Evolutionary conservation across 2,113 vertebrate species (phyloP).

Genomic region (Albula goreensis): DNA sequence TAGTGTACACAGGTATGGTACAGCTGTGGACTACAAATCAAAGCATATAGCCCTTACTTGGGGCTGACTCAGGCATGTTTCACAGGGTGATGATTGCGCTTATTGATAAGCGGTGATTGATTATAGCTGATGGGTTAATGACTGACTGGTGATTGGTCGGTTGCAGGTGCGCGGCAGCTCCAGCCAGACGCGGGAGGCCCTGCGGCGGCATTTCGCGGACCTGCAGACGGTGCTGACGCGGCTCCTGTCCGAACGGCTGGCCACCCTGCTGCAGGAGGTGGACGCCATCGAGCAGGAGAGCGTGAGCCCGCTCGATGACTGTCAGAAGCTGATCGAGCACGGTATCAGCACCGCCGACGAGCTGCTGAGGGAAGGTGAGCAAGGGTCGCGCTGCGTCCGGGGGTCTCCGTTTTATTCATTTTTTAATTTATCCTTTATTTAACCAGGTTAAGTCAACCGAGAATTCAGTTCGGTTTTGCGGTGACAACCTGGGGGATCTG

Average conservation of each 20-base stretch:
- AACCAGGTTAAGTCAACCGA: no score
- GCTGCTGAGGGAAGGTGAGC: slow-evolving; percentile 77
- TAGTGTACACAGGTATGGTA: no score
- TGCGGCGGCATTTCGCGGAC: slow-evolving; percentile 79
- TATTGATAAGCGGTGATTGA: not conserved
- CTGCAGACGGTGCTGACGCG: slow-evolving; percentile 74
- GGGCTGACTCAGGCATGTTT: no score
- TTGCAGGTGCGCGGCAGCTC: slow-evolving; percentile 80
- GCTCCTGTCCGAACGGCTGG: slow-evolving; percentile 75
- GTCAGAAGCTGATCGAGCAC: slow-evolving; percentile 84
- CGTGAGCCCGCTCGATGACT: slow-evolving; percentile 82
- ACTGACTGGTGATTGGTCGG: not conserved
- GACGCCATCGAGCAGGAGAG: slow-evolving; percentile 79
- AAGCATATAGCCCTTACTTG: no score
- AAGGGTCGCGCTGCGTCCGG: not conserved
- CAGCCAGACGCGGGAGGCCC: slow-evolving; percentile 73
- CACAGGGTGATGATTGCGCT: not conserved
- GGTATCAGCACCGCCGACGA: slow-evolving; percentile 77
- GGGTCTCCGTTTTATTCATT: no score
- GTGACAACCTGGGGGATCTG: no score
- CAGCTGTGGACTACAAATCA: no score
- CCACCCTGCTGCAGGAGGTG: slow-evolving; percentile 75
- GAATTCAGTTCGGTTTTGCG: no score
- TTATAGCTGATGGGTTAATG: not conserved
- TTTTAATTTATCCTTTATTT: no score